These are phyloP conservation scores for Eilema caniola DNA, from an alignment of 2,888 invertebrate genomes.

Conservation along the genomic window DNA sequence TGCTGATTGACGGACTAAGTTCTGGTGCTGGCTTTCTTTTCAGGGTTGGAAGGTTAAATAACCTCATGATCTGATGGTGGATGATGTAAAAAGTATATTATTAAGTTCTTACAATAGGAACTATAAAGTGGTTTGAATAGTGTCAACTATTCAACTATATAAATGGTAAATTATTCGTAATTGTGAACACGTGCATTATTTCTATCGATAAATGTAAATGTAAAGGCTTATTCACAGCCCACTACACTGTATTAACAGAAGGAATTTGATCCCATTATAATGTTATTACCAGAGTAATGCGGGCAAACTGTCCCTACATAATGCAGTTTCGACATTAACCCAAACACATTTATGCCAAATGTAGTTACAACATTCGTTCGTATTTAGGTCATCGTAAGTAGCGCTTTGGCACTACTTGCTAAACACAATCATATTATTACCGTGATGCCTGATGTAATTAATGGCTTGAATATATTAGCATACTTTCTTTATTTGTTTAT, in stretches of 20 bases:
- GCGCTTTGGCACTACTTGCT: slow-evolving; percentile 19
- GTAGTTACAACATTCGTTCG: slow-evolving; percentile 21
- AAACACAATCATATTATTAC: slow-evolving; percentile 9
- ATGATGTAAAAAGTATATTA: too few relatives aligned
- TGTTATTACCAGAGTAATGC: neutral
- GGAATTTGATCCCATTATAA: neutral
- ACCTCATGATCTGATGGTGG: too few relatives aligned
- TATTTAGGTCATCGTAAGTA: slow-evolving; percentile 16
- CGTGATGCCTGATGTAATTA: slow-evolving; percentile 10
- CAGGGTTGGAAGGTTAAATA: neutral
- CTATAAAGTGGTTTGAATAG: too few relatives aligned
- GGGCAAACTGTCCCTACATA: slow-evolving; percentile 6
- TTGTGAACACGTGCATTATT: too few relatives aligned
- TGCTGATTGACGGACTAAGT: neutral
- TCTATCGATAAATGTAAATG: too few relatives aligned
- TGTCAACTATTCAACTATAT: too few relatives aligned
- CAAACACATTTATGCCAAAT: slow-evolving; percentile 20
- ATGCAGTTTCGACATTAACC: slow-evolving; percentile 15
- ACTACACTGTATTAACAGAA: neutral
- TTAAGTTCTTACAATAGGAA: too few relatives aligned
- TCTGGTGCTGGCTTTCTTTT: neutral
- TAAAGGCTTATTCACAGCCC: slow-evolving; percentile 1
- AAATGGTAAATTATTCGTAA: too few relatives aligned
- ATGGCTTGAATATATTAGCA: slow-evolving; percentile 8
- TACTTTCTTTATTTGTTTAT: slow-evolving; percentile 2